Conservation (phyloP, 2,888 invertebrate species). For the Nasonia oneida region DNA sequence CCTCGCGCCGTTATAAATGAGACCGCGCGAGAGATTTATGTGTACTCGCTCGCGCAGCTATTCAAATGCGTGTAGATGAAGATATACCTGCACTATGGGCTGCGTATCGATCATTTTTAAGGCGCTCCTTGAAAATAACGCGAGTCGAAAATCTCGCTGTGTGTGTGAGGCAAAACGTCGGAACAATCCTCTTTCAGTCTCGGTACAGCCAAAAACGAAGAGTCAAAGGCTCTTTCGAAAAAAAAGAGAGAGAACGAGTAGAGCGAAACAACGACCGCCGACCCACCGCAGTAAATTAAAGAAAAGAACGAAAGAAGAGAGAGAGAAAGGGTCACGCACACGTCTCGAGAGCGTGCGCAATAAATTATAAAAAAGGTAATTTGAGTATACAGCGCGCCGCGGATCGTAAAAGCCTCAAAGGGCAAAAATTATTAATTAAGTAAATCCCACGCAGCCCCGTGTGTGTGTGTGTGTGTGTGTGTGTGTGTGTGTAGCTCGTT, state of each 20-base stretch:
- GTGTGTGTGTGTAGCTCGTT: slow-evolving; percentile 14
- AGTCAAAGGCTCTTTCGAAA: slow-evolving; percentile 9
- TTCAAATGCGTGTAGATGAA: slow-evolving; percentile 19
- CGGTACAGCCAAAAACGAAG: not conserved
- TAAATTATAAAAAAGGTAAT: slow-evolving; percentile 57
- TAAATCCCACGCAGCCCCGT: slow-evolving; percentile 40
- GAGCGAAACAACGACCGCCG: slow-evolving; percentile 10
- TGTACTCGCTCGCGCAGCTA: not conserved
- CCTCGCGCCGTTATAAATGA: slow-evolving; percentile 26
- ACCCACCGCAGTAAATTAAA: slow-evolving; percentile 51
- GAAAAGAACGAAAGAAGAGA: slow-evolving; percentile 17
- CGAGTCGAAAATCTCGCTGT: not conserved
- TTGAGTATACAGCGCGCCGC: slow-evolving; percentile 29
- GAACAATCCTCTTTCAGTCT: not conserved
- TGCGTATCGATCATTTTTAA: not conserved
- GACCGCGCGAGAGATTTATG: slow-evolving; percentile 35
- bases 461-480: no score
- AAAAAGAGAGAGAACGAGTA: slow-evolving; percentile 6
- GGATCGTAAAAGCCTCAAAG: slow-evolving; percentile 53
- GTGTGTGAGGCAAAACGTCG: not conserved
- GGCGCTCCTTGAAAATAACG: not conserved
- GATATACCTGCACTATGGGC: not conserved
- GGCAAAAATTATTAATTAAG: slow-evolving; percentile 60
- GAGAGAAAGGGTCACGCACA: not conserved
- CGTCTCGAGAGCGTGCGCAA: slow-evolving; percentile 22